Conservation (phyloP, 2,797 vertebrate species). For the Chrysocyon brachyurus region DNA sequence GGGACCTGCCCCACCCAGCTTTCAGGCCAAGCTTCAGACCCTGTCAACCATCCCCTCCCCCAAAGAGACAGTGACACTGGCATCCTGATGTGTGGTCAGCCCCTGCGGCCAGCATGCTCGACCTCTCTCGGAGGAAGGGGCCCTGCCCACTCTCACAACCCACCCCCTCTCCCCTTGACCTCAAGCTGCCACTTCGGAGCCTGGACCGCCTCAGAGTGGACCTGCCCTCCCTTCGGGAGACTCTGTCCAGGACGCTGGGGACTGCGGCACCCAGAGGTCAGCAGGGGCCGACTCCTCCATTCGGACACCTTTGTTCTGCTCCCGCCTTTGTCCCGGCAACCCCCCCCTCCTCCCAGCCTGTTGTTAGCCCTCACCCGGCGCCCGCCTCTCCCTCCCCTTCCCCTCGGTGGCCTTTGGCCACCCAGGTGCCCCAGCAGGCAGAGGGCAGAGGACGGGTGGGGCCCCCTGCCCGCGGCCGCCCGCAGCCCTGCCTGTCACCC, state of each 20-base stretch:
- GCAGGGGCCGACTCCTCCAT: not conserved
- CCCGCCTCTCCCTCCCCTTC: not conserved
- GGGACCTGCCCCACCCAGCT: not conserved
- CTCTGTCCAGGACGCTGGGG: not conserved
- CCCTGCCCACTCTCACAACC: not conserved
- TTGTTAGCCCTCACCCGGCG: not conserved
- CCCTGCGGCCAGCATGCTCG: not conserved
- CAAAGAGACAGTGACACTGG: not conserved
- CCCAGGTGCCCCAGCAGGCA: not conserved
- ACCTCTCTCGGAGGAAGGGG: not conserved
- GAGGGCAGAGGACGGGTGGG: conserved; percentile 16
- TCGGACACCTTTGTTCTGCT: conserved; percentile 77
- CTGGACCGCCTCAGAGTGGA: not conserved
- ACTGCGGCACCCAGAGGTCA: conserved; percentile 47
- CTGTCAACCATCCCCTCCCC: not conserved
- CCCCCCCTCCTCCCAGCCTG: conserved; percentile 33
- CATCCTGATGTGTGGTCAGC: not conserved
- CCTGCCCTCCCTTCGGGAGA: not conserved
- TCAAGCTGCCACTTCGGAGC: not conserved
- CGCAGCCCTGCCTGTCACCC: not conserved
- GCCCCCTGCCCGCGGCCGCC: not conserved
- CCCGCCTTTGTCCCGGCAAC: conserved; percentile 72
- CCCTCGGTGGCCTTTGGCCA: not conserved
- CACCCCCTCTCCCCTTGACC: not conserved
- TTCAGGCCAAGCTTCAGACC: not conserved